A percentile compares a stretch with the other conserved stretches of the same genome.
These are phyloP conservation scores for Amiota mariae DNA, from an alignment of 2,888 invertebrate species.

Conservation along the genomic window DNA sequence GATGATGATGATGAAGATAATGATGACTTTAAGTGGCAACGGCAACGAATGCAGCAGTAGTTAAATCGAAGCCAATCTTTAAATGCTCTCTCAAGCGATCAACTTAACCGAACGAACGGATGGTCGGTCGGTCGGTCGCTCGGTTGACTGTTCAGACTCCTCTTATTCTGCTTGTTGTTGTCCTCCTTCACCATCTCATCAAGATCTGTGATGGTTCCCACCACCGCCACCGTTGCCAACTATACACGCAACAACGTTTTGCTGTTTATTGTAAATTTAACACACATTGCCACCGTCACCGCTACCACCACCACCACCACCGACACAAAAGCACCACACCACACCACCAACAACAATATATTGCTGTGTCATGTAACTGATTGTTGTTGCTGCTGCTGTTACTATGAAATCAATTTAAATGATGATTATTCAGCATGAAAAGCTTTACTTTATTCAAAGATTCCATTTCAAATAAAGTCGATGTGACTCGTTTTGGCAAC, in stretches of 20 bases:
- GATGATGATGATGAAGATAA: constrained; percentile 3
- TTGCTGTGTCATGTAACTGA: constrained; percentile 17
- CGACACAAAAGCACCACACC: too few relatives aligned
- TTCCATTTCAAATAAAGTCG: constrained; percentile 34
- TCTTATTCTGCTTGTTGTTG: too few relatives aligned
- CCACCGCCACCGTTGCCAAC: too few relatives aligned
- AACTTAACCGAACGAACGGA: too few relatives aligned
- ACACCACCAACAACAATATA: constrained; percentile 14
- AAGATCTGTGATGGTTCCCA: too few relatives aligned
- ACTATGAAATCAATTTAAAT: constrained; percentile 66
- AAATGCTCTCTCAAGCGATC: constrained; percentile 22
- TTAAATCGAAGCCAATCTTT: constrained; percentile 30
- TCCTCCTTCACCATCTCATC: too few relatives aligned
- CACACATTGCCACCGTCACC: too few relatives aligned
- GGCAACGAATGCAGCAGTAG: constrained; percentile 7
- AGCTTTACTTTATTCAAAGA: constrained; percentile 34
- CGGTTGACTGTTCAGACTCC: too few relatives aligned
- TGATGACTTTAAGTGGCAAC: neutral
- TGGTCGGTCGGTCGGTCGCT: too few relatives aligned
- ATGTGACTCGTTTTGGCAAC: constrained; percentile 19
- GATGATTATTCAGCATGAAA: constrained; percentile 62
- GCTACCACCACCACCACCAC: too few relatives aligned
- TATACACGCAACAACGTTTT: too few relatives aligned
- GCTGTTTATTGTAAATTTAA: too few relatives aligned
- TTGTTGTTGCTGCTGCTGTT: neutral